These are phyloP conservation scores for Xenopus petersii DNA, from an alignment of 2,797 vertebrate genomes.

Conservation along the genomic window DNA sequence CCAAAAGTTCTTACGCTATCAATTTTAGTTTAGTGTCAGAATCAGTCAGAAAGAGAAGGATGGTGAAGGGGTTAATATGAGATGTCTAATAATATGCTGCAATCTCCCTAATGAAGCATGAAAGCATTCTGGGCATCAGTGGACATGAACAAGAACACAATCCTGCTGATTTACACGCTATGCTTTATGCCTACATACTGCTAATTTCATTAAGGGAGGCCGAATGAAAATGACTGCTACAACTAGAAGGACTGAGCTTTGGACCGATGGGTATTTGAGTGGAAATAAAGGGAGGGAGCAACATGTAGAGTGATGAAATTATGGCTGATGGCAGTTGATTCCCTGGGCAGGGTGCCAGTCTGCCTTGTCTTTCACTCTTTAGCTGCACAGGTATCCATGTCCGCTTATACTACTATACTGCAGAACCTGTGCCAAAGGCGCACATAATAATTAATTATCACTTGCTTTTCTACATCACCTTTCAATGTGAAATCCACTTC, in stretches of 20 bases:
- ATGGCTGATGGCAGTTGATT: conserved; percentile 4
- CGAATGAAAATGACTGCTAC: not conserved
- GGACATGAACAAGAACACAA: conserved; percentile 17
- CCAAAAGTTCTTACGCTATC: too few relatives aligned
- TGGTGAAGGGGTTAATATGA: conserved; percentile 13
- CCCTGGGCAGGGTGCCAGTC: conserved; percentile 28
- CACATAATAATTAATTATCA: conserved; percentile 12
- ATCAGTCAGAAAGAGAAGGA: too few relatives aligned
- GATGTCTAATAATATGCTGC: not conserved
- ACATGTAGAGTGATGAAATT: conserved; percentile 1
- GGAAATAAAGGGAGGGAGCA: not conserved
- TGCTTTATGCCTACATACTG: conserved; percentile 2
- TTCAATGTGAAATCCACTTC: conserved; percentile 6
- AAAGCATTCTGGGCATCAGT: conserved; percentile 9
- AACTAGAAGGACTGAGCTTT: not conserved
- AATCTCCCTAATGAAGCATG: conserved; percentile 12
- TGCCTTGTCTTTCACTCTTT: conserved; percentile 6
- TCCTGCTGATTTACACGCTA: conserved; percentile 31
- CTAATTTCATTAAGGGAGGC: conserved; percentile 39
- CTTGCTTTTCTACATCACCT: conserved; percentile 13
- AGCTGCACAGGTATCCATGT: conserved; percentile 7
- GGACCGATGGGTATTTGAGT: not conserved
- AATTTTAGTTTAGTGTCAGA: too few relatives aligned
- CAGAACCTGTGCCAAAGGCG: not conserved
- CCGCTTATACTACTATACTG: not conserved